These are phyloP conservation scores for Pararge aegeria DNA, from an alignment of 1,140 invertebrate species.

Conservation along the genomic window DNA sequence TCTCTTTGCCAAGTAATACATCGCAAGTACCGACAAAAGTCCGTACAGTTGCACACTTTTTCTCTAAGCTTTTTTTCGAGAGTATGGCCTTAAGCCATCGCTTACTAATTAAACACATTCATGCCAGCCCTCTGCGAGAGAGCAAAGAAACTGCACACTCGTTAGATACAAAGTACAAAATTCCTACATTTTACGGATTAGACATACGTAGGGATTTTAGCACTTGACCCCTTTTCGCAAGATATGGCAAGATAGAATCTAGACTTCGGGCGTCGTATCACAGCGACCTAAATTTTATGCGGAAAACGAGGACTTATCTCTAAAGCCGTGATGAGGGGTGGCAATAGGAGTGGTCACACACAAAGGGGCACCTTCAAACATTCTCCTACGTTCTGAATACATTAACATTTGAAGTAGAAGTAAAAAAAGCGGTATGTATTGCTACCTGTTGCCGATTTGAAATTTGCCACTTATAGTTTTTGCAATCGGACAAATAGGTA, in stretches of 20 bases:
- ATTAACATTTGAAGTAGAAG: too few species aligned
- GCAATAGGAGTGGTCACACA: conserved; percentile 2
- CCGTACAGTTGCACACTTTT: too few species aligned
- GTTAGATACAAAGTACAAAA: conserved; percentile 8
- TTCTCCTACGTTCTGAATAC: neutral
- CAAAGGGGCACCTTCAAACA: neutral
- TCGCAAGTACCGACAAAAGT: too few species aligned
- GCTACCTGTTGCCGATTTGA: too few species aligned
- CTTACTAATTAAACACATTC: neutral
- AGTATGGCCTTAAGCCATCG: too few species aligned
- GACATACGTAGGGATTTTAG: neutral
- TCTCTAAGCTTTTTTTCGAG: too few species aligned
- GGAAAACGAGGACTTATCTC: conserved; percentile 21
- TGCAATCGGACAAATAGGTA: too few species aligned
- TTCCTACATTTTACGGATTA: conserved; percentile 8
- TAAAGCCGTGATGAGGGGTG: conserved; percentile 12
- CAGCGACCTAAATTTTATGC: conserved; percentile 16
- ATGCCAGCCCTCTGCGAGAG: neutral
- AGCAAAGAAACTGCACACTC: conserved; percentile 9
- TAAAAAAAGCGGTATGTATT: too few species aligned
- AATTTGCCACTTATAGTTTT: too few species aligned
- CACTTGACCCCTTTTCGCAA: conserved; percentile 8
- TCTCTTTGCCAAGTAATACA: too few species aligned
- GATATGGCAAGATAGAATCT: conserved; percentile 15
- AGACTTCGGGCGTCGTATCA: conserved; percentile 16